Percentiles rank a stretch among this genome's conserved stretches.
These are phyloP conservation scores for Pelecanoides urinatrix DNA, from an alignment of 2,113 vertebrate species.

Conservation along the genomic window DNA sequence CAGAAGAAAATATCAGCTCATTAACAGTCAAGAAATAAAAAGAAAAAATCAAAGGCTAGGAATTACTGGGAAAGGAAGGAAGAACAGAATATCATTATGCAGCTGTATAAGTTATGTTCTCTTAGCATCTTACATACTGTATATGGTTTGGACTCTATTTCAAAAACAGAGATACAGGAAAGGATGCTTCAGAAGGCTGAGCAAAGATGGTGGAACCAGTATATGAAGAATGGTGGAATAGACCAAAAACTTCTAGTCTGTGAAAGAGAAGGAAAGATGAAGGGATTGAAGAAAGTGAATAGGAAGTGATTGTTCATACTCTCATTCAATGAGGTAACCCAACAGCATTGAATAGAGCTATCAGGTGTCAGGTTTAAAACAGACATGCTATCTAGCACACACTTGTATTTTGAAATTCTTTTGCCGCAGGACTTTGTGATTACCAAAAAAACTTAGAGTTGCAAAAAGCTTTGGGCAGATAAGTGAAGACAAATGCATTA, in stretches of 20 bases:
- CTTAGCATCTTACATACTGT: not conserved
- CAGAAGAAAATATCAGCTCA: not conserved
- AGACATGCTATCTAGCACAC: not conserved
- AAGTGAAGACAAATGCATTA: not conserved
- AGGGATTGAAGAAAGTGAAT: not conserved
- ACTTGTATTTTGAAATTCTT: not conserved
- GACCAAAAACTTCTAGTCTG: not conserved
- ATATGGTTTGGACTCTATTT: not conserved
- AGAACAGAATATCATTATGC: not conserved
- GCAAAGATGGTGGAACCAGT: not conserved
- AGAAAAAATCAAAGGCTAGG: fast-evolving
- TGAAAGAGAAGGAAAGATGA: not conserved
- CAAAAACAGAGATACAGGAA: not conserved
- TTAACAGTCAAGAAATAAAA: not conserved
- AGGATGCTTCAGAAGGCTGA: not conserved
- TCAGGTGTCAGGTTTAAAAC: not conserved
- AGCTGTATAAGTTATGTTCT: not conserved
- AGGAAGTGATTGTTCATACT: not conserved
- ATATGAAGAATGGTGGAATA: not conserved
- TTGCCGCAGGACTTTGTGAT: not conserved
- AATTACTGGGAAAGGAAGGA: not conserved
- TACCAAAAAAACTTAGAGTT: not conserved
- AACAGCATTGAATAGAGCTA: not conserved
- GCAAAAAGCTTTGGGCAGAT: not conserved
- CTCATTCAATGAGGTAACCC: not conserved